A percentile compares a stretch with the other conserved stretches of the same genome.
Conservation (phyloP, 1,140 invertebrate species). For the Cotesia typhae region DNA sequence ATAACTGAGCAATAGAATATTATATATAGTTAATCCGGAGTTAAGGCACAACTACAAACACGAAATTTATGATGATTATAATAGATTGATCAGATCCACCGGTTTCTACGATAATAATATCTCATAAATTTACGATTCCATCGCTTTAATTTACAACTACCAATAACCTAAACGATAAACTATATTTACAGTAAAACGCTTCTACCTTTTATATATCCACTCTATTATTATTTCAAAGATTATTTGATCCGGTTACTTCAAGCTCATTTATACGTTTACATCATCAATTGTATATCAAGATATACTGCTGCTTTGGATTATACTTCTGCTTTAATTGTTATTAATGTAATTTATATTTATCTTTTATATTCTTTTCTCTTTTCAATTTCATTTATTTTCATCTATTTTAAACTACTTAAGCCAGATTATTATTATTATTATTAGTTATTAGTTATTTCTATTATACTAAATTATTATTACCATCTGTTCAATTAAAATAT, state of each 20-base stretch:
- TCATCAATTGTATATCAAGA: slow-evolving; percentile 11
- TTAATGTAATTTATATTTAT: slow-evolving; percentile 1
- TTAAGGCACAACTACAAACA: no score
- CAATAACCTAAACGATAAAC: slow-evolving; percentile 4
- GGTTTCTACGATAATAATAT: background rate
- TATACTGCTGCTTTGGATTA: no score
- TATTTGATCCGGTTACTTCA: background rate
- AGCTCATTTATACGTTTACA: slow-evolving; percentile 1
- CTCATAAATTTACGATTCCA: slow-evolving; percentile 18
- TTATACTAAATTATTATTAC: no score
- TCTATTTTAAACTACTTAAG: no score
- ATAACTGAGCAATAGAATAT: no score
- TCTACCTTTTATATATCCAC: background rate
- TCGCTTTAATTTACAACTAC: no score
- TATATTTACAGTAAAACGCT: background rate
- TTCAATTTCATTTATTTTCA: background rate
- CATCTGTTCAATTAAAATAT: no score
- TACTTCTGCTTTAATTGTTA: slow-evolving; percentile 12
- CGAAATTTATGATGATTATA: slow-evolving; percentile 19
- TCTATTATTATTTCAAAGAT: background rate
- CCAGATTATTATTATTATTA: no score
- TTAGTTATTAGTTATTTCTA: no score
- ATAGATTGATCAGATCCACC: background rate
- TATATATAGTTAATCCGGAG: no score
- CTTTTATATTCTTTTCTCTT: background rate